Evolutionary conservation across 2,113 vertebrate species (phyloP).

Genomic region (Leptosomus discolor): DNA sequence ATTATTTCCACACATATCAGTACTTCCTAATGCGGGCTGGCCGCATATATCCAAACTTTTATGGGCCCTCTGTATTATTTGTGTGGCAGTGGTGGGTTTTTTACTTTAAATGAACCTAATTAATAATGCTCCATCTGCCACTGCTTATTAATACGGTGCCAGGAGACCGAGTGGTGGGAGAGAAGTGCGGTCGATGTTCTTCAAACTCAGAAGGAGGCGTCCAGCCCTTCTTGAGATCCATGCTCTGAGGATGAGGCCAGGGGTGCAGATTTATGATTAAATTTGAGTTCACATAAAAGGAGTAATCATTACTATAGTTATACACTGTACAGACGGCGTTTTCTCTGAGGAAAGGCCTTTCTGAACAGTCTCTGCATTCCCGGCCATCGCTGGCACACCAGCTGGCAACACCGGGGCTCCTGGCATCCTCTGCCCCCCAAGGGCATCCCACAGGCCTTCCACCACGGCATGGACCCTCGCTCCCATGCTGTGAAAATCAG

Average conservation of each 20-base stretch:
- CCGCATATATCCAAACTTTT: neutral
- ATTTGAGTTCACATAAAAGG: neutral
- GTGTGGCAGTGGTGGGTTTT: neutral
- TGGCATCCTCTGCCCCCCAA: neutral
- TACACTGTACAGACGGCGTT: neutral
- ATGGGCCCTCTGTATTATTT: neutral
- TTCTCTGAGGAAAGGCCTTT: neutral
- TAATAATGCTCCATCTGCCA: neutral
- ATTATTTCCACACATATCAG: neutral
- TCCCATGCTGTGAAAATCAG: neutral
- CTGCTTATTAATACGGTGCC: neutral
- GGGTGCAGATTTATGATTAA: neutral
- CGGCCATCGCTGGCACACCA: neutral
- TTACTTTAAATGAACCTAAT: neutral
- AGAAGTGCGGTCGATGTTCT: rapidly evolving
- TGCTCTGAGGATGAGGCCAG: neutral
- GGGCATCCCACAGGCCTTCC: neutral
- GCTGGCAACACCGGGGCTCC: neutral
- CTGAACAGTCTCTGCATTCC: neutral
- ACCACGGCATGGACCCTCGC: neutral
- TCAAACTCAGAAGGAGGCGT: neutral
- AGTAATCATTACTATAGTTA: neutral
- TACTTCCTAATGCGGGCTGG: neutral
- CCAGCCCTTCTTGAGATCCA: neutral
- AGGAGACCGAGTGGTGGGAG: neutral